Base-by-base conservation (phyloP, 2,797 vertebrate species). In the Oceanodroma leucorhoa region DNA sequence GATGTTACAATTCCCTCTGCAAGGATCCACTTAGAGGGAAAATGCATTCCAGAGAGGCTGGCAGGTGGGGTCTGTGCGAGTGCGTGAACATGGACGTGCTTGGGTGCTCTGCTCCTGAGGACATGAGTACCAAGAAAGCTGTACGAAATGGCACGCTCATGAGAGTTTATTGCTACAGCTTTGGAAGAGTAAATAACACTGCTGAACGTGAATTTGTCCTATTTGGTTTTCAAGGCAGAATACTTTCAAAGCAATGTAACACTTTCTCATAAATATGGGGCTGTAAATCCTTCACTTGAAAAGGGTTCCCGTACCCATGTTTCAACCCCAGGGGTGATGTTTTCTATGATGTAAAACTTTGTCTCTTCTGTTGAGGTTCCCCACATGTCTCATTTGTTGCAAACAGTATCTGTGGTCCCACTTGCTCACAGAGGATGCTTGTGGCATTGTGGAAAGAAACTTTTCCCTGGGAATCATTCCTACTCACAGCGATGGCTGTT, bases 241-340 rank as follows among this genome's bases (percentile, higher is more conserved):
- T 75, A 23, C 20, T 80, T 94, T 84, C 64, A 93, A 92, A 89
- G 75, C 45, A 91, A 45, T 57, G 57, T 60, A 80, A 70, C 53
- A 14, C 54, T 89, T 91, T 93, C 87, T 92, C 84, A 95, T 87
- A 91, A 92, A 91, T 46, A 57, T 3, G 2, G n/a, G 2, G 4
- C 46, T 61, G 14, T 95, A 97, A 95, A 97, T 94, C 84, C 36
- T 89, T 78, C 67, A 61, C 34, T 81, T 89, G 55, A 91, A 93
- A 94, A 83, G 53, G 41, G 17, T 87, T 94, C 45, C 50, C 45
- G 87, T 87, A 73, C 67, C 36, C 81, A 50, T 83, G 84, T 89
- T 87, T 95, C 84, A 91, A 19, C 46, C 51, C 78, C 90, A 89
- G 41, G 89, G 50, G 75, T 45, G 43, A 73, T 36, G 26, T 89